phyloP scores from a whole-genome alignment of 2,888 invertebrate species.

The Hypsopygia costalis region DNA sequence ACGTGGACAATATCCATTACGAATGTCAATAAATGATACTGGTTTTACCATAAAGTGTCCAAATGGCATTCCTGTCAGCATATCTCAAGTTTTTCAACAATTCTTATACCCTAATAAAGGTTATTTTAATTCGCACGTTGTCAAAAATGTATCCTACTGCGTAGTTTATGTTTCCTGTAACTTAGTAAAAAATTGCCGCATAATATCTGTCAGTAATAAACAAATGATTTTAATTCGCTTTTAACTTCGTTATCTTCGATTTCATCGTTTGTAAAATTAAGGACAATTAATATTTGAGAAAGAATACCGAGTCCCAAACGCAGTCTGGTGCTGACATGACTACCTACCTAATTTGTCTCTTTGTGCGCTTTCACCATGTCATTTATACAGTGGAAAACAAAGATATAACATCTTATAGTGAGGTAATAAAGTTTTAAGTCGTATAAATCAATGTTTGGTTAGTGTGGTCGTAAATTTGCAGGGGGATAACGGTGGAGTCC shows the following conservation, averaged over 20 bases:
- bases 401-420: slow-evolving; percentile 13
- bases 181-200: not conserved
- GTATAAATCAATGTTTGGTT: slow-evolving; percentile 18
- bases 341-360: slow-evolving; percentile 49
- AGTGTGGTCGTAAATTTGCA: slow-evolving; percentile 21
- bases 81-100: too few relatives aligned
- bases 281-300: slow-evolving; percentile 21
- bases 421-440: slow-evolving; percentile 23
- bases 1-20: too few relatives aligned
- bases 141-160: not conserved
- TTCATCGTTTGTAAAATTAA: slow-evolving; percentile 20
- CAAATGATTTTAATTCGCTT: not conserved
- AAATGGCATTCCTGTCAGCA: too few relatives aligned
- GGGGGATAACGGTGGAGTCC: slow-evolving; percentile 56
- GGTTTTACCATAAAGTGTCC: not conserved
- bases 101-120: too few relatives aligned
- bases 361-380: slow-evolving; percentile 17
- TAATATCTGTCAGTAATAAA: not conserved
- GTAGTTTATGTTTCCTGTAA: not conserved
- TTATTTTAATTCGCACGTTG: too few relatives aligned
- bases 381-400: slow-evolving; percentile 5
- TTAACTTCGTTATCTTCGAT: slow-evolving; percentile 10
- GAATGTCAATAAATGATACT: too few relatives aligned
- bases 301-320: slow-evolving; percentile 16
- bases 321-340: slow-evolving; percentile 30